Evolutionary conservation across 2,888 invertebrate species (phyloP).

Genomic region (Cephus sareptanus): DNA sequence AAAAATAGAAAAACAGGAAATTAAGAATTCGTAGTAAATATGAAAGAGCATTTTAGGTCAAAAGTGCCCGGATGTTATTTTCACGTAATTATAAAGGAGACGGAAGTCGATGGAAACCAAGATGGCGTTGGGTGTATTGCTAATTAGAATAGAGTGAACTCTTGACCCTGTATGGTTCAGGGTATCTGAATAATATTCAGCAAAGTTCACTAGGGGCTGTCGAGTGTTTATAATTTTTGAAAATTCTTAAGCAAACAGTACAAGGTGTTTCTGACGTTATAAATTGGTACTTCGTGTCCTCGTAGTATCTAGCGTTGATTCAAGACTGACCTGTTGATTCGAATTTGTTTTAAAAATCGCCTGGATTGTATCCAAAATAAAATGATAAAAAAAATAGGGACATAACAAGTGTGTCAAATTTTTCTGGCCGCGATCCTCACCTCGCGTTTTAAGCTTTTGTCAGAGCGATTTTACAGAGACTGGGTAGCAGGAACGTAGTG

Average conservation of each 20-base stretch:
- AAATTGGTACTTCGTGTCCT: not conserved
- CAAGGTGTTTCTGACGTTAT: not conserved
- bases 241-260: not conserved
- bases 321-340: not conserved
- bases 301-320: not conserved
- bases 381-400: not conserved
- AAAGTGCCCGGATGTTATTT: not conserved
- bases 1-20: not conserved
- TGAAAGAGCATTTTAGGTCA: not conserved
- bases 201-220: not conserved
- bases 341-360: not conserved
- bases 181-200: not conserved
- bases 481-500: no score
- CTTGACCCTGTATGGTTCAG: not conserved
- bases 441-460: no score
- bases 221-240: not conserved
- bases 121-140: not conserved
- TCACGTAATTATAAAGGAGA: not conserved
- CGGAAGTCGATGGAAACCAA: not conserved
- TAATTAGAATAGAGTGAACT: not conserved
- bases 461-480: no score
- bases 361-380: not conserved
- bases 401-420: not conserved
- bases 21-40: not conserved
- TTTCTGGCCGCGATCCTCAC: not conserved